These are phyloP conservation scores for Tenthredo distinguenda DNA, from an alignment of 2,888 invertebrate genomes.

Conservation along the genomic window DNA sequence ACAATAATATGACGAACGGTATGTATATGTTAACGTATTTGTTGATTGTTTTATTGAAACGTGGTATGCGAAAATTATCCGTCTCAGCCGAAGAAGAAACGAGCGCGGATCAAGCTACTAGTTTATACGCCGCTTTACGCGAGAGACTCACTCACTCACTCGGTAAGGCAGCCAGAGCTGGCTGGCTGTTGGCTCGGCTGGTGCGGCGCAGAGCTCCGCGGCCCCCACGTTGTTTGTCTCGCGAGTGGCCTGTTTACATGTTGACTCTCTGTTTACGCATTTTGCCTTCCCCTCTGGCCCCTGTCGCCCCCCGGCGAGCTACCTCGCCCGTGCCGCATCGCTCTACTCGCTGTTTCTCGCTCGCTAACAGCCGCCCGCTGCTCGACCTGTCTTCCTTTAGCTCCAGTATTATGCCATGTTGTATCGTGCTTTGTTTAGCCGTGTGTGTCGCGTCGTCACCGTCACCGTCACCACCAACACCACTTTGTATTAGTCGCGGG, in stretches of 20 bases:
- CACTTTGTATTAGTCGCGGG: background rate
- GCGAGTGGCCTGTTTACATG: slow-evolving; percentile 79
- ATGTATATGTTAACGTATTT: too few species aligned
- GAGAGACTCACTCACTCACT: slow-evolving; percentile 46
- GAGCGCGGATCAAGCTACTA: slow-evolving; percentile 29
- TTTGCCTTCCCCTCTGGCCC: slow-evolving; percentile 68
- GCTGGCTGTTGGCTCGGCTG: slow-evolving; percentile 54
- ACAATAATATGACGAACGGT: too few species aligned
- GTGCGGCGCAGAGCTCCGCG: slow-evolving; percentile 72
- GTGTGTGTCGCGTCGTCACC: slow-evolving; percentile 13
- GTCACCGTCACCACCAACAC: slow-evolving; percentile 19
- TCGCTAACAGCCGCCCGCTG: background rate
- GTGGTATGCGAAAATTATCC: background rate
- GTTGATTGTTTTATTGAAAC: too few species aligned
- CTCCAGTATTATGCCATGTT: slow-evolving; percentile 5
- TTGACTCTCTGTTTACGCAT: slow-evolving; percentile 78
- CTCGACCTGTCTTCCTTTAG: background rate
- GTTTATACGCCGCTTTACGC: slow-evolving; percentile 43
- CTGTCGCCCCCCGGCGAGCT: slow-evolving; percentile 58
- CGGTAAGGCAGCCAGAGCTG: slow-evolving; percentile 41
- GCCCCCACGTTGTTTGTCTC: slow-evolving; percentile 78
- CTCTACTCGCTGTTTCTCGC: slow-evolving; percentile 21
- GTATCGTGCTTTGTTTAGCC: slow-evolving; percentile 21
- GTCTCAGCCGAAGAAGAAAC: background rate
- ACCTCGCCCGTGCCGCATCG: slow-evolving; percentile 44